These are phyloP conservation scores for Capitulum mitella DNA, from an alignment of 2,888 invertebrate species.

Conservation along the genomic window DNA sequence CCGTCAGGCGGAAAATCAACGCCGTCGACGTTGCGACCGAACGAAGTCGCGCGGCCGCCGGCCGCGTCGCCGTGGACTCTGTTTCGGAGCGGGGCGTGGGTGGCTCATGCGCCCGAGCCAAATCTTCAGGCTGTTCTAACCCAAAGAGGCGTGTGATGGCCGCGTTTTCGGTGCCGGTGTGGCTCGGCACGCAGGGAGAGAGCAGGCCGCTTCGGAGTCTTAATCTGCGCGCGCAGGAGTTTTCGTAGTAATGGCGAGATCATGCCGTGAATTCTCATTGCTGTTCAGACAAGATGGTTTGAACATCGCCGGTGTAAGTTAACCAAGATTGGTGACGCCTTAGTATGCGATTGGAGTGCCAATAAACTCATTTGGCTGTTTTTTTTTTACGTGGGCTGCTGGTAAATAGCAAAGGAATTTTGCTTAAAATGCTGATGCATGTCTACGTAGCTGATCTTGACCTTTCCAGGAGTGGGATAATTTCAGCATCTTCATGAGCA, in stretches of 20 bases:
- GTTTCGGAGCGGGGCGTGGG: neutral
- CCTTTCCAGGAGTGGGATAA: too few relatives aligned
- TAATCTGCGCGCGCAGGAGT: neutral
- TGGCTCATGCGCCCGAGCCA: neutral
- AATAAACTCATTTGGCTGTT: neutral
- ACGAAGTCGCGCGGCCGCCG: neutral
- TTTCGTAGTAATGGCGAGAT: neutral
- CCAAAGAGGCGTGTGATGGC: neutral
- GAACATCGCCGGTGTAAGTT: neutral
- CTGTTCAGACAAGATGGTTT: neutral
- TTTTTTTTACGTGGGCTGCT: too few relatives aligned
- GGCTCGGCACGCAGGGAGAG: neutral
- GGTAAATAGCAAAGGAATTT: too few relatives aligned
- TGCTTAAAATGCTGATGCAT: too few relatives aligned
- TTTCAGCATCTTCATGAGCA: too few relatives aligned
- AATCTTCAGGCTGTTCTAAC: neutral
- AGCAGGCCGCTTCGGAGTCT: neutral
- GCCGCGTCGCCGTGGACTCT: neutral
- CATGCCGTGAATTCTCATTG: neutral
- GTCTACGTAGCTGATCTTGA: too few relatives aligned
- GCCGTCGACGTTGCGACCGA: neutral
- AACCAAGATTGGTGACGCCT: constrained; percentile 1
- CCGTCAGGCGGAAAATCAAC: neutral
- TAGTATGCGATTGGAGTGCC: neutral
- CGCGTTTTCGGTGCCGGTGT: neutral